Evolutionary conservation across 2,888 invertebrate species (phyloP).

Genomic region (Achlya flavicornis): DNA sequence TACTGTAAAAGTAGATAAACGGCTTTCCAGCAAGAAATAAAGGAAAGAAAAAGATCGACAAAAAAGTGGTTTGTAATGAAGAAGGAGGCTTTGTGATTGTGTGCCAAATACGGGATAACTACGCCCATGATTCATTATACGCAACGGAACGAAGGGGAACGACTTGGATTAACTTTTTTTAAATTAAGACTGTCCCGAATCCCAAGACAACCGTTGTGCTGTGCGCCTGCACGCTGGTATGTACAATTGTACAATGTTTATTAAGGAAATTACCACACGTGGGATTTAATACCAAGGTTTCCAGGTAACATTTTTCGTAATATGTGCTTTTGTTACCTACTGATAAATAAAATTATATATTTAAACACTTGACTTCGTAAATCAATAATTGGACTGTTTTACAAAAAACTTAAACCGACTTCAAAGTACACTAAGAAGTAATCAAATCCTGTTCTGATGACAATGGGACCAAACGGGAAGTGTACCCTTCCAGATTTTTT

Average conservation of each 20-base stretch:
- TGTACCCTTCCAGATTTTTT: too few species aligned
- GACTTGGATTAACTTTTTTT: slow-evolving; percentile 43
- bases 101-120: slow-evolving; percentile 56
- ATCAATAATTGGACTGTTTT: too few species aligned
- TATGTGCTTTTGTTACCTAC: too few species aligned
- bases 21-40: slow-evolving; percentile 43
- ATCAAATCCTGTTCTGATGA: too few species aligned
- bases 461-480: too few species aligned
- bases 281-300: neutral
- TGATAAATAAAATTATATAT: too few species aligned
- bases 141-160: slow-evolving; percentile 36
- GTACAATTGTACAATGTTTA: neutral
- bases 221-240: slow-evolving; percentile 23
- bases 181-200: slow-evolving; percentile 43
- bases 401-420: too few species aligned
- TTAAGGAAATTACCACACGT: neutral
- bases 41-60: slow-evolving; percentile 24
- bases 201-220: slow-evolving; percentile 40
- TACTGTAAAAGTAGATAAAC: slow-evolving; percentile 41
- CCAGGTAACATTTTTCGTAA: too few species aligned
- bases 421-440: too few species aligned
- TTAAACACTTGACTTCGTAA: too few species aligned
- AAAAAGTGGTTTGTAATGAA: slow-evolving; percentile 52
- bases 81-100: slow-evolving; percentile 52
- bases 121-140: slow-evolving; percentile 52